Evolutionary conservation across 64 coral and sea anemone genomes (phyloP), one percentile per base, ranked within the genome.

Genomic region (Stichodactyla mertensii): DNA sequence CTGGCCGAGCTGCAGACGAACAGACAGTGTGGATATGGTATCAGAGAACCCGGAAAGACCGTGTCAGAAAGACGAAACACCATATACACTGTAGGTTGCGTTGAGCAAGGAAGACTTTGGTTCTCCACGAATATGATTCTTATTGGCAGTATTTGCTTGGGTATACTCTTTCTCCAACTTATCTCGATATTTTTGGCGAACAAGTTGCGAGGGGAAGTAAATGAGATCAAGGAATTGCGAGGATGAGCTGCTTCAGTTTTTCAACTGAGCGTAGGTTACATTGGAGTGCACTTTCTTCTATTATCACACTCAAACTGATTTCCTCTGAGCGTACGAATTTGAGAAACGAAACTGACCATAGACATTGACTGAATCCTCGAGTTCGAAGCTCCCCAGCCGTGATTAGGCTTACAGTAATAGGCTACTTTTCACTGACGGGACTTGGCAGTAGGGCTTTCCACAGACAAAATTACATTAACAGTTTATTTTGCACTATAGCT

Each of bases 11-110:
- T 87, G 2, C 84, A 92, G n/a, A 62, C 24, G 18, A 92, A 92
- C 55, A 87, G 60, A 4, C 90, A 92, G 55, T 92, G 90, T 87
- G 90, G 90, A 7, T 92, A 56, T 78, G 85, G 86, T 55, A 85
- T 83, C 4, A 77, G 90, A 52, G 71, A 60, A 92, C 66, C 86
- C 31, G 69, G 62, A 61, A 13, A 26, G 60, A 26, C 56, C 55
- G 1, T 18, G 4, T 16, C 52, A 7, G 57, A 91, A 12, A 64
- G 71, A 55, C 45, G 45, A 22, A 83, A 87, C 4, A 66, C 6
- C 31, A 87, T 92, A 13, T 56, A 92, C 36, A 87, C 85, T 10
- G 23, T 2, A 57, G 90, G 90, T 62, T 92, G 90, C 23, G 19
- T 92, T 55, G 51, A 81, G n/a, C 14, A 53, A 31, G 78, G 51